Evolutionary conservation across 2,797 vertebrate species (phyloP).

Genomic region (Spinibarbus caldwelli): DNA sequence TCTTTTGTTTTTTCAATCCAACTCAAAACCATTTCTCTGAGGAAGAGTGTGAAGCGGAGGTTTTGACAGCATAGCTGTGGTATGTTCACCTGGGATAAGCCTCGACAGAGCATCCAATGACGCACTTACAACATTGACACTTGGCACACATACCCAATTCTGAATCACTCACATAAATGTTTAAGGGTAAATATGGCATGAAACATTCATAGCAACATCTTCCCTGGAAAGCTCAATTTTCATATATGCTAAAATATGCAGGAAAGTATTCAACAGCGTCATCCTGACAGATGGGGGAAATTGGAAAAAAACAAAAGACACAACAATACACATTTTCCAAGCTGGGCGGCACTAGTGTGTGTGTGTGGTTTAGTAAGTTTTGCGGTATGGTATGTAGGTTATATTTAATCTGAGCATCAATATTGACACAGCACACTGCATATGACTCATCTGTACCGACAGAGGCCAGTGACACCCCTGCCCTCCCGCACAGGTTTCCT

Average conservation of each 20-base stretch:
- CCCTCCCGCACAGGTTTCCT: conserved; percentile 68
- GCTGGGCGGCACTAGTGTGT: conserved; percentile 14
- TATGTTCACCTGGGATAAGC: conserved; percentile 56
- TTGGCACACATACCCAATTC: not conserved
- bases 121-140: conserved; percentile 5
- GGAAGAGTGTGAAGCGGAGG: conserved; percentile 20
- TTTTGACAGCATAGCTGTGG: conserved; percentile 49
- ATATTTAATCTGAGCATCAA: conserved; percentile 63
- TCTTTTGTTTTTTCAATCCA: conserved; percentile 15
- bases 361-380: conserved; percentile 49
- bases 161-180: not conserved
- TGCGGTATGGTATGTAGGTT: conserved; percentile 52
- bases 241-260: conserved; percentile 31
- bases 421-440: conserved; percentile 73
- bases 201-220: conserved; percentile 25
- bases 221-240: not conserved
- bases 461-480: conserved; percentile 81
- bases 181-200: not conserved
- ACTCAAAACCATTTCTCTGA: conserved; percentile 25
- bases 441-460: conserved; percentile 84
- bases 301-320: conserved; percentile 12
- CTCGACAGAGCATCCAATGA: conserved; percentile 49
- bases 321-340: conserved; percentile 56
- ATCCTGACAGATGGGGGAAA: not conserved
- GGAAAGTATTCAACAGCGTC: not conserved